Evolutionary conservation across 2,797 vertebrate genomes (phyloP), one percentile per base, ranked within the genome.

Genomic region (Catostomus latipinnis): DNA sequence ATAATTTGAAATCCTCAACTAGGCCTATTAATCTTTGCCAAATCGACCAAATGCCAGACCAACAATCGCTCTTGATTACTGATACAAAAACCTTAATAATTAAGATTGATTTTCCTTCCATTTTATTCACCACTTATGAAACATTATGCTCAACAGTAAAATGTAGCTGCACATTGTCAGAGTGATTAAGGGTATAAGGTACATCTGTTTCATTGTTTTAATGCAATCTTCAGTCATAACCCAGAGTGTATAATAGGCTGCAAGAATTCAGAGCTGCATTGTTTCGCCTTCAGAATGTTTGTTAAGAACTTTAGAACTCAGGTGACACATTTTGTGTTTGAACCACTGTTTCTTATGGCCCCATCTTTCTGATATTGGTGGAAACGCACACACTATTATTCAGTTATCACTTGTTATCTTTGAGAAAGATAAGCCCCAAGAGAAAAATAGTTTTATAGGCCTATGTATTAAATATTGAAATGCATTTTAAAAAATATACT

Each of bases 1-100:
- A 94, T 92, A 93, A 95, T 95, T 94, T 93, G 87, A 88, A 93
- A 91, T 66, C 48, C 71, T 52, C 54, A 50, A 56, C 68, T 12
- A 4, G 16, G 12, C 60, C 58, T 67, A 80, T 80, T 73, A 78
- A 67, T 80, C 69, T 71, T 67, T 65, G 60, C 68, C 34, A 14
- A 73, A 66, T 61, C 69, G 43, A 12, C 74, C 66, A 34, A 77
- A 71, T 46, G 61, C 48, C 56, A 6, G 45, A 68, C 52, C 45
- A 72, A 63, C 73, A 72, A 76, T 72, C 69, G 53, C 34, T 4
- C 34, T 34, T 34, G 34, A 34, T 34, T 34, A 34, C 34, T 4
- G 34, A 34, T 34, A 34, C 34, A 34, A 34, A 34, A 34, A 34
- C 34, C 2, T 34, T 34, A 34, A 34, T 34, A 34, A 34, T 34